Conservation (phyloP, 2,797 vertebrate species). For the Enteromius radiatus region DNA sequence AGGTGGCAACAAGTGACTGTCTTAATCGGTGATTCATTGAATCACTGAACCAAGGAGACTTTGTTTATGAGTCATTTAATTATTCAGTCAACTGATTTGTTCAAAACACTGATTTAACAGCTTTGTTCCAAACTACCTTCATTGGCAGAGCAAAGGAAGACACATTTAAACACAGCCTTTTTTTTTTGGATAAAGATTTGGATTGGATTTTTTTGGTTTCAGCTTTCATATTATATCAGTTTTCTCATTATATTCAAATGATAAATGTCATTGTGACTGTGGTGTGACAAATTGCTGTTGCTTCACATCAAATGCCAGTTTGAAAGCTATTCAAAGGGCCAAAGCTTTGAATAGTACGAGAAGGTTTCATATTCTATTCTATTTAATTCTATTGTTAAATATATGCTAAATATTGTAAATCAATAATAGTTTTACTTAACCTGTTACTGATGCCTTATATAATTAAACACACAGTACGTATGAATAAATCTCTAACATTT, state of each 20-base stretch:
- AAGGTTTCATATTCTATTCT: background rate
- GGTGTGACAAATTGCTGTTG: background rate
- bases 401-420: background rate
- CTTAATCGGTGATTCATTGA: background rate
- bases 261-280: background rate
- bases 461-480: no score
- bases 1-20: background rate
- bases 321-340: background rate
- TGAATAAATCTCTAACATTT: no score
- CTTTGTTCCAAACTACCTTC: no score
- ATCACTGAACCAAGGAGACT: slow-evolving; percentile 12
- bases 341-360: background rate
- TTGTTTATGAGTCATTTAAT: slow-evolving; percentile 10
- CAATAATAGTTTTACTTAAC: background rate
- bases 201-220: no score
- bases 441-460: background rate
- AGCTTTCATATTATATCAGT: background rate
- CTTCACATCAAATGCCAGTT: background rate
- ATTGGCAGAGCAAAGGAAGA: background rate
- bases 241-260: background rate
- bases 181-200: background rate
- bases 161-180: no score
- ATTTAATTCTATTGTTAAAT: background rate
- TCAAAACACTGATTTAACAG: background rate
- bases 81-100: background rate